Conservation (phyloP, 2,888 invertebrate genomes). For the Operophtera brumata region DNA sequence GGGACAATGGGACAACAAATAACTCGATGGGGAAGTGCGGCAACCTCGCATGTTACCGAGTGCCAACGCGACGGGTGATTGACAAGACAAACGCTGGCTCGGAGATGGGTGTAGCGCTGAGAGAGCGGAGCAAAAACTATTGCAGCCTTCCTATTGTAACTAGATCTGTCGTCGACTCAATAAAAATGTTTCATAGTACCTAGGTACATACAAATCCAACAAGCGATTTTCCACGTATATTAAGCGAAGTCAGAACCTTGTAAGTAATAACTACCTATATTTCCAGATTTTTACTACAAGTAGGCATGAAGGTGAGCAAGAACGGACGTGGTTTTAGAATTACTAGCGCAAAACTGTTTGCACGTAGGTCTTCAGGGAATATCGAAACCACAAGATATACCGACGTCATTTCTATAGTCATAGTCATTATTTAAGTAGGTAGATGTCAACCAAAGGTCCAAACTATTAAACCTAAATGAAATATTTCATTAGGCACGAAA, state of each 20-base stretch:
- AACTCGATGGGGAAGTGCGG: slow-evolving; percentile 65
- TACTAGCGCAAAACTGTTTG: slow-evolving; percentile 52
- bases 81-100: slow-evolving; percentile 72
- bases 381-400: slow-evolving; percentile 36
- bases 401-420: slow-evolving; percentile 33
- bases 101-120: slow-evolving; percentile 43
- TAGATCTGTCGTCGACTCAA: slow-evolving; percentile 3
- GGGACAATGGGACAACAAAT: slow-evolving; percentile 75
- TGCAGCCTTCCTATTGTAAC: slow-evolving; percentile 20
- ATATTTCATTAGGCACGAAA: slow-evolving; percentile 16
- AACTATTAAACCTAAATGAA: background rate
- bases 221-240: slow-evolving; percentile 15
- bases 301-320: slow-evolving; percentile 31
- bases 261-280: slow-evolving; percentile 30
- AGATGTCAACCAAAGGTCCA: slow-evolving; percentile 36
- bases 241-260: slow-evolving; percentile 24
- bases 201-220: slow-evolving; percentile 20
- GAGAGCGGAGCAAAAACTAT: slow-evolving; percentile 33
- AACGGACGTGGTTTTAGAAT: slow-evolving; percentile 45
- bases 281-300: slow-evolving; percentile 37
- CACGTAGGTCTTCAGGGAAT: slow-evolving; percentile 43
- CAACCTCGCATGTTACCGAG: slow-evolving; percentile 46
- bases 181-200: slow-evolving; percentile 19
- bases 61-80: slow-evolving; percentile 60
- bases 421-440: no score